Conservation (phyloP, 92 coral and sea anemone genomes). For the Pocillopora meandrina region DNA sequence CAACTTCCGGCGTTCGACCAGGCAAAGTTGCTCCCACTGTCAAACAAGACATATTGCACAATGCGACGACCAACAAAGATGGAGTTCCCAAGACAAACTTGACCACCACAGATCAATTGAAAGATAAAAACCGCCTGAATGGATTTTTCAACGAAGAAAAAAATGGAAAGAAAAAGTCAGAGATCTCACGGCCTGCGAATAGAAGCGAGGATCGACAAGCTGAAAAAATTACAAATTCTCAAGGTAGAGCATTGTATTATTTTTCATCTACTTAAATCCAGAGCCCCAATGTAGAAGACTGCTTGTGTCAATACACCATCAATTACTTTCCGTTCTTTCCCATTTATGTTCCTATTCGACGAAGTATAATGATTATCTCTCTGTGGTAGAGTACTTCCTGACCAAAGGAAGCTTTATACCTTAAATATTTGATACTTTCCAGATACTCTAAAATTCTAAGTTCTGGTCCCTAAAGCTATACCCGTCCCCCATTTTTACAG, state of each 20-base stretch:
- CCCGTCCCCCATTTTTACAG: not conserved
- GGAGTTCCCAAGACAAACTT: slow-evolving; percentile 11
- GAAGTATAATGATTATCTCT: too few species aligned
- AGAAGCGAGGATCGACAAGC: not conserved
- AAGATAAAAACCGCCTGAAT: slow-evolving; percentile 41
- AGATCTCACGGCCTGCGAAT: slow-evolving; percentile 2
- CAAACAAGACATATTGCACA: not conserved
- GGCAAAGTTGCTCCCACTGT: not conserved
- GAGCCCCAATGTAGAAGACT: too few species aligned
- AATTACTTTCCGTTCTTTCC: too few species aligned
- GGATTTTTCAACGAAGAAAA: slow-evolving; percentile 71
- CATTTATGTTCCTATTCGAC: too few species aligned
- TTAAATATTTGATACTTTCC: too few species aligned
- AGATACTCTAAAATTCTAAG: too few species aligned
- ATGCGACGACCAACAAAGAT: not conserved
- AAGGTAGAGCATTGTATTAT: slow-evolving; percentile 3
- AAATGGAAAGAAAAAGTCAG: slow-evolving; percentile 36
- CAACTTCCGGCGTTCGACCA: not conserved
- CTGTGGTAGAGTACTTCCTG: too few species aligned
- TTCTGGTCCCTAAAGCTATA: not conserved
- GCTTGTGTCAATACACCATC: too few species aligned
- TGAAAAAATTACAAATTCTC: not conserved
- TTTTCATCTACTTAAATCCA: not conserved
- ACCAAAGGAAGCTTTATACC: too few species aligned
- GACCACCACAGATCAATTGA: slow-evolving; percentile 20